A percentile compares a stretch with the other conserved stretches of the same genome.
Conservation (phyloP, 92 coral and sea anemone species). For the Desmophyllum pertusum region DNA sequence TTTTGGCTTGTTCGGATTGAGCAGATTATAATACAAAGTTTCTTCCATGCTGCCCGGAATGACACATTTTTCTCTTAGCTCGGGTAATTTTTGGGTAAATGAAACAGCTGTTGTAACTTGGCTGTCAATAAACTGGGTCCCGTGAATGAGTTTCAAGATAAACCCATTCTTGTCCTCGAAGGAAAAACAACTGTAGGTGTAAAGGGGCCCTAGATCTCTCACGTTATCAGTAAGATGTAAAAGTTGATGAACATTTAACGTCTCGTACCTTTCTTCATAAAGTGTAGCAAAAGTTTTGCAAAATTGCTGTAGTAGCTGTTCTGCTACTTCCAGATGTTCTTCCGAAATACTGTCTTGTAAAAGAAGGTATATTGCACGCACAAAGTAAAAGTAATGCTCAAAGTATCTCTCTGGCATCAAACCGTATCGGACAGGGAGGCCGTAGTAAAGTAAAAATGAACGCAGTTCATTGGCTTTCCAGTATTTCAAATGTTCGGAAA, state of each 20-base stretch:
- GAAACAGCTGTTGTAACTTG: slow-evolving; percentile 57
- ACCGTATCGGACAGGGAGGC: slow-evolving; percentile 55
- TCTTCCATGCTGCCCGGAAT: slow-evolving; percentile 38
- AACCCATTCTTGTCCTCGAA: slow-evolving; percentile 64
- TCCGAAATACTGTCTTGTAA: slow-evolving; percentile 48
- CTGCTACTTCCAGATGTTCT: slow-evolving; percentile 44
- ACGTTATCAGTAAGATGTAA: slow-evolving; percentile 62
- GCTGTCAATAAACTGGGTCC: slow-evolving; percentile 63
- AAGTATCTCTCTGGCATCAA: slow-evolving; percentile 56
- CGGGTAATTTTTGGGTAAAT: slow-evolving; percentile 53
- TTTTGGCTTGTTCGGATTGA: slow-evolving; percentile 38
- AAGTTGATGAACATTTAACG: slow-evolving; percentile 64
- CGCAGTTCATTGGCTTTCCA: neutral
- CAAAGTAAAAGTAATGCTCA: slow-evolving; percentile 41
- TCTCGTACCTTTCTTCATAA: slow-evolving; percentile 46
- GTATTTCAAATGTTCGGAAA: neutral
- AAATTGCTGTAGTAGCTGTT: slow-evolving; percentile 37
- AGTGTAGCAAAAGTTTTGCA: slow-evolving; percentile 20
- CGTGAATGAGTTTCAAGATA: slow-evolving; percentile 45
- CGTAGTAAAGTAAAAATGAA: slow-evolving; percentile 39
- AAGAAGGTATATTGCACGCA: slow-evolving; percentile 49
- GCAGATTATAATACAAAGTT: slow-evolving; percentile 32
- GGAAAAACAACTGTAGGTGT: slow-evolving; percentile 54
- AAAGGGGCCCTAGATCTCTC: slow-evolving; percentile 65
- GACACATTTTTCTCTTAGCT: slow-evolving; percentile 44